A percentile compares a stretch with the other conserved stretches of the same genome.
phyloP scores from a whole-genome alignment of 2,797 vertebrate species.

The Lepilemur ruficaudatus region DNA sequence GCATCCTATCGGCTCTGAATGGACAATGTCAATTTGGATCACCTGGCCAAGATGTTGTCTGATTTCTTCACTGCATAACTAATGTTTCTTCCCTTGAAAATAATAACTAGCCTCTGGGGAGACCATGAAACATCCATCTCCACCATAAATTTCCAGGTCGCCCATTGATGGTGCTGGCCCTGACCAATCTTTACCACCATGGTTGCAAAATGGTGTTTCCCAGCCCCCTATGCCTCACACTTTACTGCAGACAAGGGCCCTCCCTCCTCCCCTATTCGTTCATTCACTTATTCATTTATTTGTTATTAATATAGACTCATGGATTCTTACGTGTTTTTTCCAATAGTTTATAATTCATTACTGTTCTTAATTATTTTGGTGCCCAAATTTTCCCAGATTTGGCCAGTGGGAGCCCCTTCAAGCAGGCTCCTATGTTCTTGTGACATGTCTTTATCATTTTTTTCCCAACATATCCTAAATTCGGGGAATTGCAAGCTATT shows the following conservation, averaged over 20 bases:
- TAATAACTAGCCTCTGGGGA: neutral
- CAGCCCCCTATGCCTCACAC: no score
- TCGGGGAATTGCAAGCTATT: neutral
- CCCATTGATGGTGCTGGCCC: neutral
- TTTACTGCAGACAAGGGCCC: neutral
- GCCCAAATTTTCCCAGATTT: neutral
- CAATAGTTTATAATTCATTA: neutral
- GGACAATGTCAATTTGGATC: neutral
- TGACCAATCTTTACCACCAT: neutral
- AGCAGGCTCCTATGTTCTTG: neutral
- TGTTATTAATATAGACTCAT: neutral
- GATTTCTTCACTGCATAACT: neutral
- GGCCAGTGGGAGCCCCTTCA: neutral
- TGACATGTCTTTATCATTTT: neutral
- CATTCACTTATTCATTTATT: neutral
- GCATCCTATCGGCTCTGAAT: fast-evolving
- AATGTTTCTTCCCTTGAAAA: neutral
- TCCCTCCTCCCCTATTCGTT: no score
- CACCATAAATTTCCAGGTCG: neutral
- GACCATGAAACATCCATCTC: neutral
- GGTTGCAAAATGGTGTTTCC: neutral
- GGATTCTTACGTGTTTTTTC: neutral
- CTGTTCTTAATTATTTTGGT: neutral
- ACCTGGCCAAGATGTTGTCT: neutral
- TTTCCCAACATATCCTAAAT: neutral